These are phyloP conservation scores for Platorchestia sp. DNA, from an alignment of 1,140 invertebrate genomes.

Conservation along the genomic window DNA sequence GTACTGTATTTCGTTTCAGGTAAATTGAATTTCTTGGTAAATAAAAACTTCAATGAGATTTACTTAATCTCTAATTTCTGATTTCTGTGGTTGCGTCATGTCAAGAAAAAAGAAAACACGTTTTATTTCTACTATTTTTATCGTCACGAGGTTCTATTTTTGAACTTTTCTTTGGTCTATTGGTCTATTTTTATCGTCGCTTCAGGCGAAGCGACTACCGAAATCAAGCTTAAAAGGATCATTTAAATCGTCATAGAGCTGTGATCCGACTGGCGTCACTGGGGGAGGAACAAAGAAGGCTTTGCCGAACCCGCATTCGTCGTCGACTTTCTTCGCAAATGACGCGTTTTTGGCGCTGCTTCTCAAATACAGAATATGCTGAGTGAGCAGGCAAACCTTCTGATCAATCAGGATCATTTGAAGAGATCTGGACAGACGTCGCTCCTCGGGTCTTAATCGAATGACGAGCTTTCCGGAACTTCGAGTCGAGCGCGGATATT, in stretches of 20 bases:
- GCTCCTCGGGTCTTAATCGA: conserved; percentile 35
- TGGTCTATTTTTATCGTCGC: too few species aligned
- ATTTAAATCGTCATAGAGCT: not conserved
- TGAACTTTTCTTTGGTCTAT: too few species aligned
- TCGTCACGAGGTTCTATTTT: not conserved
- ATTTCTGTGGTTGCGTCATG: too few species aligned
- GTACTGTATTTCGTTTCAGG: too few species aligned
- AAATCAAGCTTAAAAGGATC: not conserved
- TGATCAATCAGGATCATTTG: conserved; percentile 55
- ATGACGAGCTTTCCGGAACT: not conserved
- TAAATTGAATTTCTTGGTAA: too few species aligned
- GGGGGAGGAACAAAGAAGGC: not conserved
- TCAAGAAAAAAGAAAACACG: too few species aligned
- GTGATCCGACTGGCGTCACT: not conserved
- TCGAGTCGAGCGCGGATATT: not conserved
- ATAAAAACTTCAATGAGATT: too few species aligned
- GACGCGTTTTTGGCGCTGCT: not conserved
- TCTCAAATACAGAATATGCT: conserved; percentile 39
- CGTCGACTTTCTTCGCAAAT: not conserved
- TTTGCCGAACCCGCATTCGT: not conserved
- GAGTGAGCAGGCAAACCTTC: conserved; percentile 52
- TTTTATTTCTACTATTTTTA: not conserved
- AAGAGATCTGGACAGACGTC: conserved; percentile 28
- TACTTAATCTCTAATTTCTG: too few species aligned
- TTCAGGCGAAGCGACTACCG: not conserved